Evolutionary conservation across 2,113 vertebrate species (phyloP).

Genomic region (Agapornis roseicollis): DNA sequence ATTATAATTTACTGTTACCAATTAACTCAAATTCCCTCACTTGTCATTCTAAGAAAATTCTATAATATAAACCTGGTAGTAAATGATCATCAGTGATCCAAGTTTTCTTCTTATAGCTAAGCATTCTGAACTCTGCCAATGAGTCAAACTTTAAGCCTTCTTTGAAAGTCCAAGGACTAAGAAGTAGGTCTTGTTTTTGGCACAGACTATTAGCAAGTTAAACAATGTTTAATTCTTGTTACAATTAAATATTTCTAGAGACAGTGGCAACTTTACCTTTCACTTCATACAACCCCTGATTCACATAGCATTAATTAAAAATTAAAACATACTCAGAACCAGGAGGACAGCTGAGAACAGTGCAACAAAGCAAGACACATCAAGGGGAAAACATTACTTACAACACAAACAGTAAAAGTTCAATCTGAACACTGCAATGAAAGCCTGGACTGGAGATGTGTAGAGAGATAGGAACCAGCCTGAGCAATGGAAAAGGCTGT

Average conservation of each 20-base stretch:
- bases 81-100: background rate
- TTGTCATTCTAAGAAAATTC: background rate
- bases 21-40: background rate
- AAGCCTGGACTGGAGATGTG: background rate
- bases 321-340: background rate
- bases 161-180: background rate
- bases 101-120: background rate
- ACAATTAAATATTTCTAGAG: background rate
- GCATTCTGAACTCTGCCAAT: background rate
- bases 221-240: background rate
- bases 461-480: background rate
- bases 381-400: background rate
- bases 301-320: background rate
- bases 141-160: background rate
- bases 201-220: background rate
- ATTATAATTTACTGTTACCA: background rate
- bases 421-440: background rate
- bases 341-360: background rate
- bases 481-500: background rate
- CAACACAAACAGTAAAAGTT: background rate
- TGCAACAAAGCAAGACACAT: background rate
- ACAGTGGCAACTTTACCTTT: background rate
- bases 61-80: background rate
- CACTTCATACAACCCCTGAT: background rate
- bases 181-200: background rate